Evolutionary conservation across 2,113 vertebrate species (phyloP), one percentile per base, ranked within the genome.

Genomic region (Probosciger aterrimus): DNA sequence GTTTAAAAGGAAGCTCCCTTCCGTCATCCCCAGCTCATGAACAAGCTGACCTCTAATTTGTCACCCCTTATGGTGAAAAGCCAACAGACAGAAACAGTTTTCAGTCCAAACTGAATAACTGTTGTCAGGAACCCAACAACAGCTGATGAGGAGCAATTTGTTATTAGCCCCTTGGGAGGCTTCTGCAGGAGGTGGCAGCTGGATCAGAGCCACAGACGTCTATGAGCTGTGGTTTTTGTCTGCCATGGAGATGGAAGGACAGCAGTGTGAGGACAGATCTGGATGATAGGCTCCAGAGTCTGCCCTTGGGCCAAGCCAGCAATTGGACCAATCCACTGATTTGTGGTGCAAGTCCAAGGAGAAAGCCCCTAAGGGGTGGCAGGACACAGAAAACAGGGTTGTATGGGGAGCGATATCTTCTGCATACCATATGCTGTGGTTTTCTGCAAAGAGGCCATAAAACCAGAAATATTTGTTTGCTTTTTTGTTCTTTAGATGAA

Each of bases 21-120:
- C 31, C 18, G 49, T 52, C 50, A 33, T 8, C 31, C 0, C 0
- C 52, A 68, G 47, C 28, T 53, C 67, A 71, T 0, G 0, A 43
- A 11, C 17, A 16, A 27, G 11, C 24, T 46, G 44, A 64, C 14
- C 5, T 76, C 31, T 11, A 20, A 1, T n/a, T 73, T 55, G 14
- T 30, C 24, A 20, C 37, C 30, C 22, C 24, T 83, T 3, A 9
- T 35, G 11, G 23, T 35, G 12, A 52, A 81, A 41, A 7, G 47
- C 9, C 50, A 47, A 60, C 39, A 69, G 6, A 20, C 15, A 62
- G 46, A 47, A 76, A 31, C 1, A 63, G 18, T 47, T 83, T 76
- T 83, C n/a, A 52, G 11, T 25, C 6, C 30, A n/a, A 80, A 39
- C 18, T 49, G 44, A 30, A 55, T 80, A 92, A 14, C 28, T 78